Base-by-base conservation (phyloP, 2,797 vertebrate genomes). In the Microctenopoma stevenorrisi region DNA sequence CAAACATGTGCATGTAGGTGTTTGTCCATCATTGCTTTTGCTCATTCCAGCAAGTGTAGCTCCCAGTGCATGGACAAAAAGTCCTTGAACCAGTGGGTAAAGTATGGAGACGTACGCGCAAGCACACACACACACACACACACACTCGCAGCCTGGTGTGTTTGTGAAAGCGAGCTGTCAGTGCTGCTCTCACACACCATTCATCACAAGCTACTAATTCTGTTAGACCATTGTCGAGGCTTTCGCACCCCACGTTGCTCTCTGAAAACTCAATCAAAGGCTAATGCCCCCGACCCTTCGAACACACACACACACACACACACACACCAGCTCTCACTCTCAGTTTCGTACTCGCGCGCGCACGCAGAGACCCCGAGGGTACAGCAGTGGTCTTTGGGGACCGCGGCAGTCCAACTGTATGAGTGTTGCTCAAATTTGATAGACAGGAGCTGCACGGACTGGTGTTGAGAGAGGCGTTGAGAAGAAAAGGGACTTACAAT, bases 141-240 rank as follows among this genome's bases (percentile, higher is more conserved):
- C 42, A 48, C 59, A 40, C 72, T 63, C 76, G 49, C 71, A 38
- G 42, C 50, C 16, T 56, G 38, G 74, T 83, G 95, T 97, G 94
- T 95, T 95, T 95, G 95, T 94, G 94, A 95, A 95, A 96, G 95
- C 91, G 92, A 92, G 92, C 96, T 98, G 97, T 97, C 97, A 97
- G 94, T 94, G 93, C 94, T 93, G 95, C 95, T 97, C 95, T 96
- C 93, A 93, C 90, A 95, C 94, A 97, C 96, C 96, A 98, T 99
- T 97, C 95, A 98, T 98, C 97, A 99, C 94, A 83, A 94, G 94
- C 94, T 94, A 95, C 96, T 98, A 98, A 98, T 98, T 98, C 95
- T 95, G 95, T 98, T 97, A 97, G 96, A 96, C 95, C 95, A 97
- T 97, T 97, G 97, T 95, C 84, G 92, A 93, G 92, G 94, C 95